phyloP scores from a whole-genome alignment of 2,888 invertebrate genomes.

The Drosophila nigricruria region DNA sequence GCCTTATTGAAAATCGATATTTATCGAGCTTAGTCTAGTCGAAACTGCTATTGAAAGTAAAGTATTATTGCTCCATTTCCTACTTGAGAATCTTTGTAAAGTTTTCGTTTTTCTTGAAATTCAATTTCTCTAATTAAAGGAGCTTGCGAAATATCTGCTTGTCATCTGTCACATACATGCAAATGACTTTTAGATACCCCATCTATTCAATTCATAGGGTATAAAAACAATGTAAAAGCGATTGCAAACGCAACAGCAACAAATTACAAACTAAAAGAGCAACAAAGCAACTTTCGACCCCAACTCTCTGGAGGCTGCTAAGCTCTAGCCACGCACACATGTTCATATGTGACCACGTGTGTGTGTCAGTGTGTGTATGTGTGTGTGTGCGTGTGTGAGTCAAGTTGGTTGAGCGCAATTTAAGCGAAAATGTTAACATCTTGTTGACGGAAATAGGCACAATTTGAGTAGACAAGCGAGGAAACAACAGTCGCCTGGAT shows the following conservation, averaged over 20 bases:
- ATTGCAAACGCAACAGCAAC: conserved; percentile 37
- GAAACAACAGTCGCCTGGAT: conserved; percentile 47
- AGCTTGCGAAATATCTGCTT: not conserved
- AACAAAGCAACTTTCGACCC: conserved; percentile 23
- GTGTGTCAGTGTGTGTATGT: not conserved
- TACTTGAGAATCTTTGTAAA: not conserved
- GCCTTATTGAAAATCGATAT: too few species aligned
- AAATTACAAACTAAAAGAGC: conserved; percentile 45
- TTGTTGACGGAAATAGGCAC: conserved; percentile 79
- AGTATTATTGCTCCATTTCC: not conserved
- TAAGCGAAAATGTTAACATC: conserved; percentile 78
- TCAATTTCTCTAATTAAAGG: not conserved
- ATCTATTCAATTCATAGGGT: not conserved
- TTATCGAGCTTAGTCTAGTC: not conserved
- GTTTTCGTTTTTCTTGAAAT: not conserved
- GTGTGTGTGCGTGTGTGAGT: conserved; percentile 17
- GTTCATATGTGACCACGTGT: not conserved
- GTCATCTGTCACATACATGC: not conserved
- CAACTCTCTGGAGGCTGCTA: conserved; percentile 33
- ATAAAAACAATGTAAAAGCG: conserved; percentile 39
- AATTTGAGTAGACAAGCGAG: conserved; percentile 70
- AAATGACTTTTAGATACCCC: not conserved
- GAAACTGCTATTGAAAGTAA: not conserved
- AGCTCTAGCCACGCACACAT: conserved; percentile 17
- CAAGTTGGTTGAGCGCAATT: conserved; percentile 61